Conservation (phyloP, 2,113 vertebrate species). For the Engraulis encrasicolus region DNA sequence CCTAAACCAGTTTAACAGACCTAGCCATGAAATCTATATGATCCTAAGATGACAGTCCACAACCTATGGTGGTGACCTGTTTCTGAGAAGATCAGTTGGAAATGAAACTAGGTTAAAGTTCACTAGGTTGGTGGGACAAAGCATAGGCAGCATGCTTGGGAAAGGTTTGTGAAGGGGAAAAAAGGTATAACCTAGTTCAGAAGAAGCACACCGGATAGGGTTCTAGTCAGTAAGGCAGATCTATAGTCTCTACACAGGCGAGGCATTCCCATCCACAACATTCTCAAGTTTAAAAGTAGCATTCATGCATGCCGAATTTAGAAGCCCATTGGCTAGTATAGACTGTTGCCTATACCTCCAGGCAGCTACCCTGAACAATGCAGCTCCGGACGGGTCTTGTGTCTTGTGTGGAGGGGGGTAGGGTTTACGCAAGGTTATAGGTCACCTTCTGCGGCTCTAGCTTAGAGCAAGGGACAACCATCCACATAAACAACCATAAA, state of each 20-base stretch:
- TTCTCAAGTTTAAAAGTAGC: background rate
- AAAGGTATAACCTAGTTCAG: background rate
- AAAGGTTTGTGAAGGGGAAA: background rate
- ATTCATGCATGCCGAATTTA: background rate
- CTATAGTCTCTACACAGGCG: background rate
- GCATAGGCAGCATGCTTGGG: background rate
- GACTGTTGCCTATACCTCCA: background rate
- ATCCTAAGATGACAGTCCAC: background rate
- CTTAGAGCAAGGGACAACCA: background rate
- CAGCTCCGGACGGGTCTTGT: slow-evolving; percentile 21
- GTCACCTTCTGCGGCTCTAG: slow-evolving; percentile 78
- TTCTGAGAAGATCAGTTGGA: background rate
- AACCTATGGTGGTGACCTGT: background rate
- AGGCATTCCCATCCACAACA: background rate
- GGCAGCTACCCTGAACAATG: slow-evolving; percentile 38
- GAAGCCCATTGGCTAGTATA: background rate
- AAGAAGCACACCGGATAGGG: background rate
- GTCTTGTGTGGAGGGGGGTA: slow-evolving; percentile 67
- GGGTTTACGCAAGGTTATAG: slow-evolving; percentile 72
- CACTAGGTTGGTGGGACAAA: slow-evolving; percentile 36
- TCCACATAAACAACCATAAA: background rate
- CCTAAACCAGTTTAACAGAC: background rate
- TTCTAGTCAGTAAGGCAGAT: background rate
- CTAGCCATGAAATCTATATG: background rate
- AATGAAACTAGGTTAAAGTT: slow-evolving; percentile 70